Percentiles rank a stretch among this genome's conserved stretches.
Evolutionary conservation across 2,113 vertebrate species (phyloP).

Genomic region (Hyla sarda): DNA sequence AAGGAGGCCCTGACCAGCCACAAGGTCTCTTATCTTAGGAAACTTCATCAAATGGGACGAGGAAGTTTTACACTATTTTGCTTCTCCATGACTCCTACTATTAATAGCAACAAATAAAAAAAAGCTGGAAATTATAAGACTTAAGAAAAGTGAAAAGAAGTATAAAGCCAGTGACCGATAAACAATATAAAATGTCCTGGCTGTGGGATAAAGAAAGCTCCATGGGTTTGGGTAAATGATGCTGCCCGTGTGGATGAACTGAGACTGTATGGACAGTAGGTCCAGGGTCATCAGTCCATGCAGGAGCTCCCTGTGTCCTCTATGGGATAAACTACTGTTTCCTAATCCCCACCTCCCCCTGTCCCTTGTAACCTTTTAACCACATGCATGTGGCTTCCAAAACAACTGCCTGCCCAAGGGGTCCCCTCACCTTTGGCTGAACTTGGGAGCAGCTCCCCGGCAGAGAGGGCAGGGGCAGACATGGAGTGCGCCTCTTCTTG

Average conservation of each 20-base stretch:
- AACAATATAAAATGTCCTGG: background rate
- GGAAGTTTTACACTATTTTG: background rate
- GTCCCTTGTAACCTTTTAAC: conserved; percentile 6
- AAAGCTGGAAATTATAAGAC: background rate
- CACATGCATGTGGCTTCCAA: conserved; percentile 19
- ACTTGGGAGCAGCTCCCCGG: conserved; percentile 53
- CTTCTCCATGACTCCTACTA: background rate
- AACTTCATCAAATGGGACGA: background rate
- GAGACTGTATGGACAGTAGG: background rate
- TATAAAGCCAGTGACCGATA: background rate
- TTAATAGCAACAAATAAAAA: background rate
- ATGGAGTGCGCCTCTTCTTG: conserved; percentile 45
- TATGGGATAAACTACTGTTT: conserved; percentile 8
- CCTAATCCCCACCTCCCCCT: background rate
- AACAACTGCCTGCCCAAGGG: conserved; percentile 15
- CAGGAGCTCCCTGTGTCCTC: conserved; percentile 32
- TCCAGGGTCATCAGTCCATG: conserved; percentile 23
- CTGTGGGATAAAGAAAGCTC: background rate
- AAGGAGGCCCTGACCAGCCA: background rate
- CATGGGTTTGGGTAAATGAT: background rate
- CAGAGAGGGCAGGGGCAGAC: conserved; percentile 40
- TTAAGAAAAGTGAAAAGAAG: background rate
- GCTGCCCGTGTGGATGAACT: background rate
- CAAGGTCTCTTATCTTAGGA: background rate
- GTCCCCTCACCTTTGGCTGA: conserved; percentile 57